Evolutionary conservation across 1,140 invertebrate species (phyloP).

Genomic region (Drosophila rhopaloa): DNA sequence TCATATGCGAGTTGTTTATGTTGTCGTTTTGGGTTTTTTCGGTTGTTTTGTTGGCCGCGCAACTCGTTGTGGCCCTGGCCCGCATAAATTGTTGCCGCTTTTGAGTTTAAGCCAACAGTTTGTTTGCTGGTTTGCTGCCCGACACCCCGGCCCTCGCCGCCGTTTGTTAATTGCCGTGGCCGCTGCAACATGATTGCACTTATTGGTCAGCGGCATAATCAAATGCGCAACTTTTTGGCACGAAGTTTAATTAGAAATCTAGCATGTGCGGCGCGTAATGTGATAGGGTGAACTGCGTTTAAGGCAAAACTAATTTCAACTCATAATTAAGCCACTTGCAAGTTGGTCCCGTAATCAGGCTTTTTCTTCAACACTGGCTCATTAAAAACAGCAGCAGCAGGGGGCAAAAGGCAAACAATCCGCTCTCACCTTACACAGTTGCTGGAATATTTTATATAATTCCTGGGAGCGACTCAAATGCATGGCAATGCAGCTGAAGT

Average conservation of each 20-base stretch:
- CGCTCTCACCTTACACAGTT: conserved; percentile 57
- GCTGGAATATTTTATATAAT: conserved; percentile 58
- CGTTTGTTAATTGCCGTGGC: conserved; percentile 70
- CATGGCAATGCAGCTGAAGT: conserved; percentile 36
- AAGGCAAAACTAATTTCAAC: conserved; percentile 63
- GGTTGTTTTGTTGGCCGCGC: conserved; percentile 28
- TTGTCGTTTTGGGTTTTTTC: conserved; percentile 35
- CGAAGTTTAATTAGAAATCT: conserved; percentile 75
- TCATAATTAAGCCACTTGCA: conserved; percentile 69
- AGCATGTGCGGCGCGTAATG: conserved; percentile 36
- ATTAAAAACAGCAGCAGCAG: conserved; percentile 61
- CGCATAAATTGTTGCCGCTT: conserved; percentile 78
- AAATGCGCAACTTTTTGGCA: conserved; percentile 75
- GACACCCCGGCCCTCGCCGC: conserved; percentile 29
- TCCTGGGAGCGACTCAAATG: conserved; percentile 51
- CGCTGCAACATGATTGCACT: conserved; percentile 63
- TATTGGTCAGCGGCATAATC: conserved; percentile 78
- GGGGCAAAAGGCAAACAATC: conserved; percentile 47
- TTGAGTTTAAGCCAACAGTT: conserved; percentile 81
- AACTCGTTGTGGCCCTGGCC: conserved; percentile 32
- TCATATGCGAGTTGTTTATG: conserved; percentile 61
- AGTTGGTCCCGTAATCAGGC: conserved; percentile 43
- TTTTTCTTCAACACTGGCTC: conserved; percentile 44
- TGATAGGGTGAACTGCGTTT: conserved; percentile 19
- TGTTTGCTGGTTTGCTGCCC: conserved; percentile 69